These are phyloP conservation scores for Muntiacus reevesi DNA, from an alignment of 2,113 vertebrate genomes.

Conservation along the genomic window DNA sequence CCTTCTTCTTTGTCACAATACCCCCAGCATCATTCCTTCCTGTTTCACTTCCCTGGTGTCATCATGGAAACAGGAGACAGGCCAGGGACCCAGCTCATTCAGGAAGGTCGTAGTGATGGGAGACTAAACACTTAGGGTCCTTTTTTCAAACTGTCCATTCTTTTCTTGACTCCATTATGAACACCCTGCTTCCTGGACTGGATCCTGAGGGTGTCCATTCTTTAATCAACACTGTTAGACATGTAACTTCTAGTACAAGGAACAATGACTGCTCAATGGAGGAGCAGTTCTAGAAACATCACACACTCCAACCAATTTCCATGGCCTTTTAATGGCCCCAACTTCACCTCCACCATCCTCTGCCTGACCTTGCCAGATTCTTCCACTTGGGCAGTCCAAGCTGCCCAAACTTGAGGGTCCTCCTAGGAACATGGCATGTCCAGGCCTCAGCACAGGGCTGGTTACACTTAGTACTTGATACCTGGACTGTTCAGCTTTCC, in stretches of 20 bases:
- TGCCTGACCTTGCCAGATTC: background rate
- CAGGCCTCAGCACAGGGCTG: background rate
- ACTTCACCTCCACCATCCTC: background rate
- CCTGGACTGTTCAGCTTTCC: background rate
- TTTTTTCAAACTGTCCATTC: background rate
- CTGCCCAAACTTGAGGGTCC: background rate
- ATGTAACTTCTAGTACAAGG: background rate
- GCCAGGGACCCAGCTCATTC: background rate
- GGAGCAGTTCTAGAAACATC: background rate
- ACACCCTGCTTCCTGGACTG: background rate
- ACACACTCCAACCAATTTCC: background rate
- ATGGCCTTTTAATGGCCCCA: background rate
- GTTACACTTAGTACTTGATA: background rate
- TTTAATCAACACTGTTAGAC: no score
- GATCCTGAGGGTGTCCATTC: background rate
- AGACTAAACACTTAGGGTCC: background rate
- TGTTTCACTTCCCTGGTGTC: background rate
- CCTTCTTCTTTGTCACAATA: background rate
- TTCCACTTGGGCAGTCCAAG: background rate
- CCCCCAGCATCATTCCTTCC: background rate
- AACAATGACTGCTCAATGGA: no score
- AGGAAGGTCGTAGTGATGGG: background rate
- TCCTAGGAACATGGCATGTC: no score
- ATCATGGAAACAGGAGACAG: background rate
- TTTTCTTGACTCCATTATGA: background rate